phyloP scores from a whole-genome alignment of 2,797 vertebrate species.

The Limnodromus scolopaceus region DNA sequence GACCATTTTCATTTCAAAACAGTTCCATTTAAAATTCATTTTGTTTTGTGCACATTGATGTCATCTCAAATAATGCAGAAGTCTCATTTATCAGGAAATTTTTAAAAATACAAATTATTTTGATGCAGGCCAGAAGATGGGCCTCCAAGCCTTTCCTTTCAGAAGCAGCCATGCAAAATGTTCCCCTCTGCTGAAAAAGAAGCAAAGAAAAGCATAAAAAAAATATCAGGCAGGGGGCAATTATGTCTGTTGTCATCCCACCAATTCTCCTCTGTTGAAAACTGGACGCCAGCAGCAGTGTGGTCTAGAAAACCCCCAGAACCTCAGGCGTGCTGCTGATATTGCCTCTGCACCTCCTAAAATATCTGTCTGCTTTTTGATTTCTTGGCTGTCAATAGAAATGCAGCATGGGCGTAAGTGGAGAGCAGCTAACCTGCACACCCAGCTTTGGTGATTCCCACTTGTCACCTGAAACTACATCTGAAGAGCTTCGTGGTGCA shows the following conservation, averaged over 20 bases:
- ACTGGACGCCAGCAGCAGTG: not conserved
- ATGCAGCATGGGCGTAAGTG: not conserved
- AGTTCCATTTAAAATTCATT: not conserved
- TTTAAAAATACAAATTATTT: not conserved
- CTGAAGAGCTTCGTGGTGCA: not conserved
- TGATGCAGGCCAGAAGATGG: not conserved
- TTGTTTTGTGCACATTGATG: not conserved
- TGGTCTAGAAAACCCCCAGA: not conserved
- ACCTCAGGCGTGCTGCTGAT: not conserved
- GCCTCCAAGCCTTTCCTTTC: not conserved
- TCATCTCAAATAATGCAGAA: not conserved
- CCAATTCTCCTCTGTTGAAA: not conserved
- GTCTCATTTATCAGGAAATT: not conserved
- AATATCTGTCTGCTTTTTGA: not conserved
- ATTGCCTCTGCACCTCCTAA: not conserved
- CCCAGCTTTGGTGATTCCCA: not conserved
- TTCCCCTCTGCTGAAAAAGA: not conserved
- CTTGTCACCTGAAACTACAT: not conserved
- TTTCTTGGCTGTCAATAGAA: not conserved
- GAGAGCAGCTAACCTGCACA: not conserved
- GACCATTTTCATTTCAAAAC: not conserved
- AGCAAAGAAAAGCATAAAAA: not conserved
- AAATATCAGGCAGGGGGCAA: not conserved
- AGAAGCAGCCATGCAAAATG: not conserved
- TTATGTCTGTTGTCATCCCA: not conserved